phyloP scores from a whole-genome alignment of 2,797 vertebrate genomes.

The Hoplostethus mediterraneus region DNA sequence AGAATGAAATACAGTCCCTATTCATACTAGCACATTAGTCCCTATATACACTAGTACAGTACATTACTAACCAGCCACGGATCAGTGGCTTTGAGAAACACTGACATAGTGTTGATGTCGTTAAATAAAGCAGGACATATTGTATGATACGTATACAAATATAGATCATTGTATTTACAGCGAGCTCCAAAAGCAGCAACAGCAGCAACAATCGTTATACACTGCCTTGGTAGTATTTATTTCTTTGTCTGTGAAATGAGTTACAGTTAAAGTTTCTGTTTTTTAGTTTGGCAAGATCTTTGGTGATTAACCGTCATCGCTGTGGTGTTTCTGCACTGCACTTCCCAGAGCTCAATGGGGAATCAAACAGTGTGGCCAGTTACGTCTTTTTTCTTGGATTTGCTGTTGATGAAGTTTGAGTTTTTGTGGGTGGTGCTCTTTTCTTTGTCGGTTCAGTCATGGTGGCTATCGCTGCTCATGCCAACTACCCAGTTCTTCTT shows the following conservation, averaged over 20 bases:
- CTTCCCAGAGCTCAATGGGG: conserved; percentile 17
- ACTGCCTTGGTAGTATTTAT: no score
- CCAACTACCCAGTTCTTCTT: conserved; percentile 17
- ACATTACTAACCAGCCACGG: neutral
- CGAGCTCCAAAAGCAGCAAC: no score
- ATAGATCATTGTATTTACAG: no score
- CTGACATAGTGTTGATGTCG: no score
- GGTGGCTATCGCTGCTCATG: conserved; percentile 1
- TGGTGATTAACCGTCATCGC: conserved; percentile 30
- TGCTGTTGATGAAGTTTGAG: no score
- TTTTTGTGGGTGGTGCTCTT: no score
- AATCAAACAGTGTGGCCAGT: conserved; percentile 17
- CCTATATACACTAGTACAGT: neutral
- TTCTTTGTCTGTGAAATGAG: neutral
- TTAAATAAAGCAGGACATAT: neutral
- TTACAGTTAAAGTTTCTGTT: conserved; percentile 30
- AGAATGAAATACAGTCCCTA: conserved; percentile 11
- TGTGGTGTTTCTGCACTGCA: conserved; percentile 46
- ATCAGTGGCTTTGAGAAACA: no score
- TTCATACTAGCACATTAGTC: neutral
- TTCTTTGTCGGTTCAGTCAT: neutral
- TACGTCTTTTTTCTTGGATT: neutral
- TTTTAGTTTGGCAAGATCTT: conserved; percentile 39
- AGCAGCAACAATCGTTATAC: no score
- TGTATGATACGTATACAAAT: neutral